Percentiles rank a stretch among this genome's conserved stretches.
Conservation (phyloP, 2,888 invertebrate genomes). For the Lamproptera curius region DNA sequence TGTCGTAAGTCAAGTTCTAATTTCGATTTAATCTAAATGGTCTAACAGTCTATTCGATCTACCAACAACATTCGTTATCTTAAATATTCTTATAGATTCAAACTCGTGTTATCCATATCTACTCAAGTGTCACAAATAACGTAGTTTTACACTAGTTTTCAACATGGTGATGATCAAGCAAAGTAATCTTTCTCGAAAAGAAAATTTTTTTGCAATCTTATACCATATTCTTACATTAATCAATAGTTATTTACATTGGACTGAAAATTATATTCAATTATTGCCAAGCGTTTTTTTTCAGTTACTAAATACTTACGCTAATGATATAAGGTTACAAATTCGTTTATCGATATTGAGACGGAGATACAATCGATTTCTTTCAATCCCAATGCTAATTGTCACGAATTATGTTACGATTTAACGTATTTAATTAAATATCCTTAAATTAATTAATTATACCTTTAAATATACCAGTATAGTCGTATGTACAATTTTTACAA, state of each 20-base stretch:
- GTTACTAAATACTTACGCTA: slow-evolving; percentile 59
- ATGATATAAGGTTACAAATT: slow-evolving; percentile 73
- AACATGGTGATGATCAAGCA: slow-evolving; percentile 1
- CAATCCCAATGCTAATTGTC: slow-evolving; percentile 66
- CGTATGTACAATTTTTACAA: slow-evolving; percentile 62
- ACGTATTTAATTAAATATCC: slow-evolving; percentile 36
- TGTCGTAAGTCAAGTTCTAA: slow-evolving; percentile 7
- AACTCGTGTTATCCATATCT: slow-evolving; percentile 12
- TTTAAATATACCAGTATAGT: slow-evolving; percentile 32
- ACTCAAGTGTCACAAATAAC: slow-evolving; percentile 1
- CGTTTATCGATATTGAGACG: slow-evolving; percentile 72
- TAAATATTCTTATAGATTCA: slow-evolving; percentile 13
- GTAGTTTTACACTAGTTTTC: background rate
- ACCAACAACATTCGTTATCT: slow-evolving; percentile 13
- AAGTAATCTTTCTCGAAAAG: slow-evolving; percentile 2
- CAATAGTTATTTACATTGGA: slow-evolving; percentile 35
- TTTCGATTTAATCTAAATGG: slow-evolving; percentile 13
- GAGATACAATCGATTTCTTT: slow-evolving; percentile 66
- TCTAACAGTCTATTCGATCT: slow-evolving; percentile 20
- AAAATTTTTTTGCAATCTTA: background rate
- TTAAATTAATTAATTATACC: slow-evolving; percentile 29
- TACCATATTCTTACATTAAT: slow-evolving; percentile 6
- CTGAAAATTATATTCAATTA: slow-evolving; percentile 53
- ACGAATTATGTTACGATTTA: slow-evolving; percentile 51
- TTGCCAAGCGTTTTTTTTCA: slow-evolving; percentile 69